These are phyloP conservation scores for Alethe castanea DNA, from an alignment of 2,113 vertebrate species.

Conservation along the genomic window DNA sequence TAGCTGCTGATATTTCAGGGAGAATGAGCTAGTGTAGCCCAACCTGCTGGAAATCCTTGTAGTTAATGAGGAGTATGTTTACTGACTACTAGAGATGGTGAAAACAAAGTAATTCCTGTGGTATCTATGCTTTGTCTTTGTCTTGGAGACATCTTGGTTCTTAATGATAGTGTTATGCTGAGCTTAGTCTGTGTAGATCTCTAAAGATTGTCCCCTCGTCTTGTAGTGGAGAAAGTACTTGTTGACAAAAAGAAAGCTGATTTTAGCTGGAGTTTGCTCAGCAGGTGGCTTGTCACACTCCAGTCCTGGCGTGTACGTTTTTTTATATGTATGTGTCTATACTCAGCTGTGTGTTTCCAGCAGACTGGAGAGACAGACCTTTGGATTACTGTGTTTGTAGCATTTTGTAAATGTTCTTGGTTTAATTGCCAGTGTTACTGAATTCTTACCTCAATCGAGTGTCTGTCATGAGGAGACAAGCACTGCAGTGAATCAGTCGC, in stretches of 20 bases:
- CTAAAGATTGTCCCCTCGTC: not conserved
- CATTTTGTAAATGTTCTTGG: not conserved
- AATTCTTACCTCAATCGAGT: not conserved
- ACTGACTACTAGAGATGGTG: not conserved
- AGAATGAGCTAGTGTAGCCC: not conserved
- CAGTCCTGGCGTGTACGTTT: not conserved
- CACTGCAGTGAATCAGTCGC: not conserved
- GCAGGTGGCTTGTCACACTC: not conserved
- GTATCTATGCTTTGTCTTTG: not conserved
- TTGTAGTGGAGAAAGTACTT: not conserved
- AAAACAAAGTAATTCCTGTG: not conserved
- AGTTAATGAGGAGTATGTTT: not conserved
- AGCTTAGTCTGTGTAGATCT: not conserved
- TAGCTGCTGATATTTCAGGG: not conserved
- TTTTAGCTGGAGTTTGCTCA: not conserved
- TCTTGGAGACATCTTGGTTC: not conserved
- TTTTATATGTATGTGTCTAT: fast-evolving
- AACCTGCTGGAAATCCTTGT: not conserved
- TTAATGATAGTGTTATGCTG: not conserved
- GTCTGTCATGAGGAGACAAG: not conserved
- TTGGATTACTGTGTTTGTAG: not conserved
- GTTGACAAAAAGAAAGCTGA: not conserved
- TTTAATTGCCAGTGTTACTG: not conserved
- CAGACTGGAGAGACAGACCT: not conserved
- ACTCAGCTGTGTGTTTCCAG: not conserved